Conservation (phyloP, 2,797 vertebrate genomes). For the Prionace glauca region DNA sequence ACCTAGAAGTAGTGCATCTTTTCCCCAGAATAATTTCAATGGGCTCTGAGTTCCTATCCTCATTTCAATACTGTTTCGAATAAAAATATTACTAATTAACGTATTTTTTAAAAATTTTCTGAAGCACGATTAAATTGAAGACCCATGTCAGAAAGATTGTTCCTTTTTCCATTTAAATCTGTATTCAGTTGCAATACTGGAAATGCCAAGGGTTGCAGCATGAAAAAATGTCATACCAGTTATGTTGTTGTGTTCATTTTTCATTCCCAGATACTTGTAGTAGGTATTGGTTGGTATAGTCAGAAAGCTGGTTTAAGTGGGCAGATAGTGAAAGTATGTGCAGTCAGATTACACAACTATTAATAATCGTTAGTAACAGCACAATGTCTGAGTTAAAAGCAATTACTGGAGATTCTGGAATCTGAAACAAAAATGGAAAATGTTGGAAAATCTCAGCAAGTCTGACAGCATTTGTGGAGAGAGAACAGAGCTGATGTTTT, state of each 20-base stretch:
- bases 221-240: too few species aligned
- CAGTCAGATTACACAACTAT: not conserved
- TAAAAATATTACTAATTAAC: not conserved
- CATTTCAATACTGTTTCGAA: not conserved
- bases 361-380: not conserved
- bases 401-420: too few species aligned
- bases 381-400: too few species aligned
- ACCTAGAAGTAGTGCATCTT: not conserved
- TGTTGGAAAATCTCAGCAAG: too few species aligned
- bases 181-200: not conserved
- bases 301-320: not conserved
- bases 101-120: not conserved
- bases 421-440: too few species aligned
- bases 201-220: not conserved
- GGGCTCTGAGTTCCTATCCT: not conserved
- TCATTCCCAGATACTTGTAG: not conserved
- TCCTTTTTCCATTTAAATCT: not conserved
- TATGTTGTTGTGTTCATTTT: not conserved
- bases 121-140: too few species aligned
- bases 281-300: not conserved
- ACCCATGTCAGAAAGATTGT: not conserved
- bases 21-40: not conserved
- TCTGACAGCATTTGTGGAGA: too few species aligned
- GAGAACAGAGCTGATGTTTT: too few species aligned
- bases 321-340: not conserved